These are phyloP conservation scores for Dryocosmus kuriphilus DNA, from an alignment of 2,888 invertebrate genomes.

Conservation along the genomic window DNA sequence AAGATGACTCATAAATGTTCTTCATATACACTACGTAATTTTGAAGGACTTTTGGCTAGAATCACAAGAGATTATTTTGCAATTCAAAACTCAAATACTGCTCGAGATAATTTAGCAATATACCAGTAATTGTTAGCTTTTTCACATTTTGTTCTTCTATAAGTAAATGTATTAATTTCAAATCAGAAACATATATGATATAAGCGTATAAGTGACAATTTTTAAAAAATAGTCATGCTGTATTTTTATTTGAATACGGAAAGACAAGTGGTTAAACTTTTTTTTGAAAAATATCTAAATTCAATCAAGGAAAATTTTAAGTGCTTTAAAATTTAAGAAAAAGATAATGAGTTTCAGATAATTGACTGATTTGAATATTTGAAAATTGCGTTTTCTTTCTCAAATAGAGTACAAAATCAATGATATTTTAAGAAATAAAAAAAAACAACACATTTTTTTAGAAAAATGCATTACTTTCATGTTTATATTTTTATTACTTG, in stretches of 20 bases:
- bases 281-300: too few relatives aligned
- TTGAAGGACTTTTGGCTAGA: constrained; percentile 24
- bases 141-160: not conserved
- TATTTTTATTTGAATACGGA: not conserved
- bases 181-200: not conserved
- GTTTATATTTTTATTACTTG: not conserved
- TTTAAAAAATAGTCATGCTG: not conserved
- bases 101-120: not conserved
- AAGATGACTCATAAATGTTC: not conserved
- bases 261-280: not conserved
- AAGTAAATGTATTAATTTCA: not conserved
- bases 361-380: too few relatives aligned
- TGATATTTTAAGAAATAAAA: too few relatives aligned
- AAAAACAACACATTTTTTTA: not conserved
- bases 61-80: constrained; percentile 4
- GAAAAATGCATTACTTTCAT: not conserved
- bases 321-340: too few relatives aligned
- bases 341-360: too few relatives aligned
- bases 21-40: not conserved
- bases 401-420: too few relatives aligned
- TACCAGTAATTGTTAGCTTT: not conserved
- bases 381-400: too few relatives aligned
- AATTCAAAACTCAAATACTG: not conserved
- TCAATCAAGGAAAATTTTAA: too few relatives aligned
- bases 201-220: not conserved